Evolutionary conservation across 2,888 invertebrate genomes (phyloP), one percentile per base, ranked within the genome.

Genomic region (Endotricha flammealis): DNA sequence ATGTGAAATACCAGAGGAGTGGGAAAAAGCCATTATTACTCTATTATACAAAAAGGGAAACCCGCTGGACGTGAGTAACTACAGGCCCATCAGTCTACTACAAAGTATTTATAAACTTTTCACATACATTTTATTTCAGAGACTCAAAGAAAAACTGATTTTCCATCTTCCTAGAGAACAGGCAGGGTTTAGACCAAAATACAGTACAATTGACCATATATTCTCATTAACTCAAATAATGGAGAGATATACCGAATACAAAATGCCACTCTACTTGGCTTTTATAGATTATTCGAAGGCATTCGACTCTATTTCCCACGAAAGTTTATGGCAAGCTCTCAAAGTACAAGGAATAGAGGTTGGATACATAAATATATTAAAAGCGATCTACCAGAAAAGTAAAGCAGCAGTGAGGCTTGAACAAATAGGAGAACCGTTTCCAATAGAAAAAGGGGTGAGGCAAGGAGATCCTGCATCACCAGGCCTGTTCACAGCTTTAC

Each of bases 31-130:
- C 22, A 22, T 22, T 22, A 42, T 44, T n/a, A 46, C 42, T 6
- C 25, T 46, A 17, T 24, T 42, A 1, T 42, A 42, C 27, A 46
- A 46, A 32, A 46, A 42, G 32, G 41, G 41, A 1, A 32, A 44
- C 17, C 16, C 39, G 8, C 12, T 33, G 12, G 35, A 44, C 9
- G 35, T 42, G 5, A 28, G 29, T 8, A 48, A 44, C 27, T 44
- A 48, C 24, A 44, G 42, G 12, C 48, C 46, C 6, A 48, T 48
- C 27, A 48, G 44, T 28, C 16, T 44, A 30, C 37, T 46, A 9
- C 29, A 34, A 20, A 23, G 22, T 8, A 12, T 40, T 5, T 49
- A 46, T 31, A 49, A 44, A 39, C 16, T 49, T 6, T 49, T 46
- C 11, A 38, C 44, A 2, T 29, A 41, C 1, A 36, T 45, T 1